phyloP scores from a whole-genome alignment of 2,113 vertebrate species.

The Pseudopipra pipra region DNA sequence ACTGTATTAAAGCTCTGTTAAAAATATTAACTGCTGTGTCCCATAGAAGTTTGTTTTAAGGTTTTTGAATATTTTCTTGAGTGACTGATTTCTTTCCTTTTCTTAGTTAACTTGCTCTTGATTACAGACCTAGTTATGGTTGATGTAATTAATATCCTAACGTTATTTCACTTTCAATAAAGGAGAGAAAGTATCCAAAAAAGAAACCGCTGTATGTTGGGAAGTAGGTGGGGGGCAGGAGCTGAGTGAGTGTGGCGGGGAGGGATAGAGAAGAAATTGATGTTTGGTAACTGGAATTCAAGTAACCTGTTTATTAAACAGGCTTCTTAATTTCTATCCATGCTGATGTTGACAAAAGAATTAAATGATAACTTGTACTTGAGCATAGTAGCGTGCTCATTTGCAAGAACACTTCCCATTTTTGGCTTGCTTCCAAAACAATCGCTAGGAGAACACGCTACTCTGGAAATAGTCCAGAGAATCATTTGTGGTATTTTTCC shows the following conservation, averaged over 20 bases:
- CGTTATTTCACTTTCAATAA: conserved; percentile 1
- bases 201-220: neutral
- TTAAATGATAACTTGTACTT: conserved; percentile 80
- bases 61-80: neutral
- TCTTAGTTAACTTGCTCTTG: neutral
- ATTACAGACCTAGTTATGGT: neutral
- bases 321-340: conserved; percentile 78
- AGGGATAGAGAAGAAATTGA: neutral
- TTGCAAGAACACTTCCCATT: conserved; percentile 67
- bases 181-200: neutral
- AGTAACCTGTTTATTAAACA: conserved; percentile 77
- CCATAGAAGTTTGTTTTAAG: neutral
- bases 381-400: conserved; percentile 69
- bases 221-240: neutral
- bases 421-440: conserved; percentile 79
- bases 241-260: neutral
- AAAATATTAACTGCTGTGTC: conserved; percentile 31
- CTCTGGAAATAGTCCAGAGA: conserved; percentile 75
- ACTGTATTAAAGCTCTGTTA: conserved; percentile 44
- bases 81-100: neutral
- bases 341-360: conserved; percentile 78
- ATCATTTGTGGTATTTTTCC: conserved; percentile 72
- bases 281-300: conserved; percentile 68
- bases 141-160: neutral
- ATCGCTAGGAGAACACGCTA: conserved; percentile 70